These are phyloP conservation scores for Parelbella ahira DNA, from an alignment of 2,888 invertebrate species.

Conservation along the genomic window DNA sequence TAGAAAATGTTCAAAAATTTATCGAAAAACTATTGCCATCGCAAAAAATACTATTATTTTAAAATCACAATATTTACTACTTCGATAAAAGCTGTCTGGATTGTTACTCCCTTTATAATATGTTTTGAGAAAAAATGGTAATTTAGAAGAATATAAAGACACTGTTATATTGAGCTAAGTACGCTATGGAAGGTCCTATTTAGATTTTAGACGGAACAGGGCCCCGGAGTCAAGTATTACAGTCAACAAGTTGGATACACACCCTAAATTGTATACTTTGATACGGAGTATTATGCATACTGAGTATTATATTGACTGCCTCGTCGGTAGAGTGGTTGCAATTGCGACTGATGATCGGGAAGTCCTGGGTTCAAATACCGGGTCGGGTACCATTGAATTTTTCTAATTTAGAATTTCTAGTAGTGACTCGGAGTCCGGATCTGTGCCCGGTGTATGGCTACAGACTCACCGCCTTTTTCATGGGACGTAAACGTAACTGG, in stretches of 20 bases:
- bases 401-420: no score
- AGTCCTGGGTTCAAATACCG: no score
- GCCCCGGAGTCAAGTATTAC: conserved; percentile 17
- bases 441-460: no score
- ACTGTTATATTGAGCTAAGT: conserved; percentile 9
- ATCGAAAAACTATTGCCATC: conserved; percentile 20
- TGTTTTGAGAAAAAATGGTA: conserved; percentile 10
- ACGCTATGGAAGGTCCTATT: conserved; percentile 23
- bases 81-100: conserved; percentile 10
- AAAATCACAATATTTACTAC: conserved; percentile 8
- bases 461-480: no score
- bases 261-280: neutral
- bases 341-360: no score
- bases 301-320: no score
- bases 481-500: no score
- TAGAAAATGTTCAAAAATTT: conserved; percentile 18
- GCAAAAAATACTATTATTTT: conserved; percentile 20
- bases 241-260: conserved; percentile 7
- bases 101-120: neutral
- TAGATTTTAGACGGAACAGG: conserved; percentile 19
- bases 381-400: no score
- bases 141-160: conserved; percentile 20
- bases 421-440: no score
- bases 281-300: no score
- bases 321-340: no score